phyloP scores from a whole-genome alignment of 2,113 vertebrate species.

The Brachirus orientalis region DNA sequence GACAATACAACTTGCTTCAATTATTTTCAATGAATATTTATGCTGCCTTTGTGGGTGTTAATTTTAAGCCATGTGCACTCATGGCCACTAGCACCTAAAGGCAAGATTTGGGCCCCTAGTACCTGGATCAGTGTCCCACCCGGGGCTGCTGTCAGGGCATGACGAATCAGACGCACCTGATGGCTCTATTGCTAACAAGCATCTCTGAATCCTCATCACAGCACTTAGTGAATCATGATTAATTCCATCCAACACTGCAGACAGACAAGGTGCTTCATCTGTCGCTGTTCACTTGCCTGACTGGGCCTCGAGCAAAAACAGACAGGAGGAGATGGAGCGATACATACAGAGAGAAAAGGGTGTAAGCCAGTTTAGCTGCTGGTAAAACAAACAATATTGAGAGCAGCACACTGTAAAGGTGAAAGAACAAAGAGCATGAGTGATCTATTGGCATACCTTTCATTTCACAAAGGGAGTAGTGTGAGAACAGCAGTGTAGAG shows the following conservation, averaged over 20 bases:
- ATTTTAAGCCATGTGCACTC: constrained; percentile 40
- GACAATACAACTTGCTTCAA: constrained; percentile 11
- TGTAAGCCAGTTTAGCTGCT: constrained; percentile 74
- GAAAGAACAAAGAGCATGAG: constrained; percentile 64
- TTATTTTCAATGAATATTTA: constrained; percentile 20
- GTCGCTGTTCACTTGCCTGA: constrained; percentile 81
- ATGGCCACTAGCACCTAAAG: constrained; percentile 63
- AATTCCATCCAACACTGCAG: constrained; percentile 88
- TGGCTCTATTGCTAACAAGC: constrained; percentile 92
- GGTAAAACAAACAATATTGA: constrained; percentile 85
- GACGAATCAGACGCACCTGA: constrained; percentile 91
- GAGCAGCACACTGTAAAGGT: constrained; percentile 63
- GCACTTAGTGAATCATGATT: constrained; percentile 93
- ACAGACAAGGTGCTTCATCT: constrained; percentile 92
- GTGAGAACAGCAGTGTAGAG: constrained; percentile 55
- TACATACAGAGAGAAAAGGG: constrained; percentile 55
- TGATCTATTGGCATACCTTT: constrained; percentile 70
- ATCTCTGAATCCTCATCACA: constrained; percentile 95
- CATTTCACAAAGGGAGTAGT: constrained; percentile 75
- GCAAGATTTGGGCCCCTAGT: constrained; percentile 65
- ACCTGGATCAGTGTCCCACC: constrained; percentile 84
- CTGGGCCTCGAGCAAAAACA: constrained; percentile 83
- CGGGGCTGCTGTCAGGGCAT: constrained; percentile 86
- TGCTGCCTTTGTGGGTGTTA: constrained; percentile 20
- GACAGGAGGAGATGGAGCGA: constrained; percentile 65